These are phyloP conservation scores for cat (Felis catus) DNA, from an alignment of 2,113 vertebrate genomes.

Conservation along the genomic window F.catus_Fca126_mat1.0 CM031419.1:142224501-142225000, in stretches of 20 bases:
- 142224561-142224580: not conserved
- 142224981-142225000: slow-evolving; percentile 5
- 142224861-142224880: not conserved
- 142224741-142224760: not conserved
- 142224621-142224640: not conserved
- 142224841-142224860: not conserved
- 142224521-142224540: not conserved
- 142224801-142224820: not conserved
- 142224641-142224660: not conserved
- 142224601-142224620: not conserved
- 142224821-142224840: not conserved
- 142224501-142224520: not conserved
- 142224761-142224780: not conserved
- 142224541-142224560: not conserved
- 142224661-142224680: not conserved
- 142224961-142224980: not conserved
- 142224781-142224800: not conserved
- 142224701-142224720: not conserved
- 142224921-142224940: not conserved
- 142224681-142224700: not conserved
- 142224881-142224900: not conserved
- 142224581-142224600: not conserved
- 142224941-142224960: not conserved
- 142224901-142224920: not conserved
- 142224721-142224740: not conserved